Evolutionary conservation across 2,797 vertebrate species (phyloP), one percentile per base, ranked within the genome.

Genomic region (Huso huso): DNA sequence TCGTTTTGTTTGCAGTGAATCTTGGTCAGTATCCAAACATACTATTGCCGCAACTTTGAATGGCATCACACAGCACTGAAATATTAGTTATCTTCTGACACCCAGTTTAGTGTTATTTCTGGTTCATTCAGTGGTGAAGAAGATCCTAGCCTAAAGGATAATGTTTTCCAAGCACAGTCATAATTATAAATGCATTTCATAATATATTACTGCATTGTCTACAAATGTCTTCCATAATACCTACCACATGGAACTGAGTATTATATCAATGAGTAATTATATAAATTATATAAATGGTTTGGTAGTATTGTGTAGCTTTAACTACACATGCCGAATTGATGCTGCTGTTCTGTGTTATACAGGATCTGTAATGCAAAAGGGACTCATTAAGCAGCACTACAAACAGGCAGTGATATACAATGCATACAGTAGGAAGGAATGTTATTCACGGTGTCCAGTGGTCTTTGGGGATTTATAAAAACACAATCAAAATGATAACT

Each of bases 311-410:
- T 81, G 80, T 86, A 85, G 84, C 83, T 87, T 91, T 87, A 90
- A 87, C 82, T 87, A 78, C 68, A 85, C 86, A 85, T 85, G 87
- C 86, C 85, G 90, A 91, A 91, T 88, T 90, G 92, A 89, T 87
- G 79, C 83, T 86, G 85, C 82, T 82, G 83, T 78, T 63, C 82
- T 79, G 77, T 80, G 84, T 84, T 85, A 86, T 82, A 83, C 83
- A 87, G 85, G 89, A 88, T 84, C 84, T 78, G 77, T 75, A 85
- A 87, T 87, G 86, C 88, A 88, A 84, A 89, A 75, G 87, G 88
- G 88, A 91, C 88, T 91, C 88, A 84, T 93, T 92, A 90, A 3
- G 72, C 82, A 79, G 79, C 81, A 80, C 84, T 84, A 79, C 90
- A 88, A 91, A 90, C 88, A 87, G 90, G 87, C 84, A 82, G 81